These are phyloP conservation scores for Nemoura dubitans DNA, from an alignment of 2,888 invertebrate genomes.

Conservation along the genomic window DNA sequence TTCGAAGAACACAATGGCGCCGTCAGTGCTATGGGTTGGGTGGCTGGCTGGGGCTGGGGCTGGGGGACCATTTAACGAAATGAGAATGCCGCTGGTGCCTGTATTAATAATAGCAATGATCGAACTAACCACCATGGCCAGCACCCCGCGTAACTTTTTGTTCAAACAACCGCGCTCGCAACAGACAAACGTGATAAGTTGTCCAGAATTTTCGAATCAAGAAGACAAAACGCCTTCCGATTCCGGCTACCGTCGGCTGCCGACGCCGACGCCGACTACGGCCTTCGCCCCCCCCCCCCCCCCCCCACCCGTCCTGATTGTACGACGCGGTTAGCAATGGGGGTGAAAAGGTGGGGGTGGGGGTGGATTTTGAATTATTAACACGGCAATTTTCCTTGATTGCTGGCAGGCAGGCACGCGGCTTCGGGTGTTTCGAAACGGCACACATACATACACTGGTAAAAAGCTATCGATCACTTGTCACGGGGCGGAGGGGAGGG, in stretches of 20 bases:
- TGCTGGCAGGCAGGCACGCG: constrained; percentile 23
- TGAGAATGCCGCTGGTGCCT: no score
- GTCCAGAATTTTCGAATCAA: neutral
- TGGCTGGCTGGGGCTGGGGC: no score
- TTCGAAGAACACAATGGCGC: no score
- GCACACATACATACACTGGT: neutral
- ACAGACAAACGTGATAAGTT: neutral
- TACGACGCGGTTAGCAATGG: neutral
- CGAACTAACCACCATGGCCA: no score
- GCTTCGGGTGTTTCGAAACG: constrained; percentile 16
- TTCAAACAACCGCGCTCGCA: no score
- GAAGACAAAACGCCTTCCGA: neutral
- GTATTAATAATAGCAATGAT: no score
- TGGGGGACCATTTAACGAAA: no score
- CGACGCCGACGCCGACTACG: neutral
- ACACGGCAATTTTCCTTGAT: constrained; percentile 47
- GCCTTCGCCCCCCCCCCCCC: no score
- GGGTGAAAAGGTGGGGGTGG: neutral
- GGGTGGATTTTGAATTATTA: constrained; percentile 45
- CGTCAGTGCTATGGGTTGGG: no score
- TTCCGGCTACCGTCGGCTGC: neutral
- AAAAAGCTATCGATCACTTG: constrained; percentile 43
- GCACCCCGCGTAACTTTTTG: no score
- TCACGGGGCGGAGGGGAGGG: neutral
- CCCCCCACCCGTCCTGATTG: neutral